Percentiles rank a stretch among this genome's conserved stretches.
phyloP scores from a whole-genome alignment of 1,140 invertebrate species.

The Diorhabda sublineata region DNA sequence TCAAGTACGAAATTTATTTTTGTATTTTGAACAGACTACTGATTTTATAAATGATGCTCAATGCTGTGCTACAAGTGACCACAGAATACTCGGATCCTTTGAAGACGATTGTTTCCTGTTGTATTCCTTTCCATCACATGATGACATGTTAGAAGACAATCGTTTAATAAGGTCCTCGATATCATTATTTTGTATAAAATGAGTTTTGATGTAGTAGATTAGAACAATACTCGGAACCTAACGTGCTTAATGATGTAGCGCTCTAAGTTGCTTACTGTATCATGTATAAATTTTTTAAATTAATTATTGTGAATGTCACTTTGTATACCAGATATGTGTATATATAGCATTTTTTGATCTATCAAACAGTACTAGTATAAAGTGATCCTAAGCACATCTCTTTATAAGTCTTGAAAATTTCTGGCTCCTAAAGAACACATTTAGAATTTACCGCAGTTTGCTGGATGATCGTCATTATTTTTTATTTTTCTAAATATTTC shows the following conservation, averaged over 20 bases:
- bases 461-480: too few species aligned
- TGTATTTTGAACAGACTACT: neutral
- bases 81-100: neutral
- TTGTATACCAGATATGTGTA: conserved; percentile 36
- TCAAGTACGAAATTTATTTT: neutral
- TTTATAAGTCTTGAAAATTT: too few species aligned
- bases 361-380: too few species aligned
- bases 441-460: too few species aligned
- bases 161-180: neutral
- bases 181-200: conserved; percentile 10
- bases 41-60: neutral
- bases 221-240: conserved; percentile 21
- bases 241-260: conserved; percentile 29
- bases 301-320: conserved; percentile 36
- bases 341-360: conserved; percentile 20
- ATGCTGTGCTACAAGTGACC: neutral
- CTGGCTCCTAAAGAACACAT: too few species aligned
- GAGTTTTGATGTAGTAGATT: conserved; percentile 22
- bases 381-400: too few species aligned
- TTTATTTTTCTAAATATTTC: too few species aligned
- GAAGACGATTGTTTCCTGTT: neutral
- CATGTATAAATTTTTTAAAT: conserved; percentile 30
- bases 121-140: neutral
- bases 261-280: conserved; percentile 34
- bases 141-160: neutral